A percentile compares a stretch with the other conserved stretches of the same genome.
Conservation (phyloP, 2,888 invertebrate genomes). For the Amblyjoppa proteus region DNA sequence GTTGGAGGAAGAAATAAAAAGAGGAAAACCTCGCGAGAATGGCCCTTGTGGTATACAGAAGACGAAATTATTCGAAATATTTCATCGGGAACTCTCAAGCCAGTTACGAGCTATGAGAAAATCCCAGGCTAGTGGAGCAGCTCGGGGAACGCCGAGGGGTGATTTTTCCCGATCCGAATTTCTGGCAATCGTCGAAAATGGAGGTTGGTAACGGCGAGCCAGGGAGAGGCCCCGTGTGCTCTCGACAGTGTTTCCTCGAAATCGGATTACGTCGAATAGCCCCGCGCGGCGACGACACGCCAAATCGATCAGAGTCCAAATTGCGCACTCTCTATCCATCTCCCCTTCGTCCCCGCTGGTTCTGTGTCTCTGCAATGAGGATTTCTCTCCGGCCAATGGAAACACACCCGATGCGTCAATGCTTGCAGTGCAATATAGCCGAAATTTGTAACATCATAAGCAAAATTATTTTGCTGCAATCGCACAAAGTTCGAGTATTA, state of each 20-base stretch:
- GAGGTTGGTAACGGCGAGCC: slow-evolving; percentile 22
- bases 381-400: slow-evolving; percentile 43
- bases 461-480: slow-evolving; percentile 63
- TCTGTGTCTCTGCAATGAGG: slow-evolving; percentile 27
- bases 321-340: slow-evolving; percentile 53
- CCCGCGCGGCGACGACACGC: slow-evolving; percentile 54
- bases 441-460: slow-evolving; percentile 52
- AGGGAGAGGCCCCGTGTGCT: slow-evolving; percentile 27
- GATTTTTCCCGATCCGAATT: slow-evolving; percentile 35
- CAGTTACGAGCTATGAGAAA: slow-evolving; percentile 16
- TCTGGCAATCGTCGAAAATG: slow-evolving; percentile 60
- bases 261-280: slow-evolving; percentile 65
- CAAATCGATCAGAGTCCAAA: slow-evolving; percentile 68
- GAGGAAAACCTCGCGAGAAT: slow-evolving; percentile 25
- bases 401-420: slow-evolving; percentile 44
- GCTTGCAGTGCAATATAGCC: slow-evolving; percentile 43
- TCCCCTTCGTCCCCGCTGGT: slow-evolving; percentile 3
- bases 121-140: slow-evolving; percentile 11
- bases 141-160: slow-evolving; percentile 5
- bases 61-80: slow-evolving; percentile 58
- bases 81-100: slow-evolving; percentile 44
- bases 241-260: slow-evolving; percentile 60
- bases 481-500: background rate
- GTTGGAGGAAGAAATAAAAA: slow-evolving; percentile 4
- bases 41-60: slow-evolving; percentile 21